Evolutionary conservation across 2,888 invertebrate species (phyloP).

Genomic region (Acronicta aceris): DNA sequence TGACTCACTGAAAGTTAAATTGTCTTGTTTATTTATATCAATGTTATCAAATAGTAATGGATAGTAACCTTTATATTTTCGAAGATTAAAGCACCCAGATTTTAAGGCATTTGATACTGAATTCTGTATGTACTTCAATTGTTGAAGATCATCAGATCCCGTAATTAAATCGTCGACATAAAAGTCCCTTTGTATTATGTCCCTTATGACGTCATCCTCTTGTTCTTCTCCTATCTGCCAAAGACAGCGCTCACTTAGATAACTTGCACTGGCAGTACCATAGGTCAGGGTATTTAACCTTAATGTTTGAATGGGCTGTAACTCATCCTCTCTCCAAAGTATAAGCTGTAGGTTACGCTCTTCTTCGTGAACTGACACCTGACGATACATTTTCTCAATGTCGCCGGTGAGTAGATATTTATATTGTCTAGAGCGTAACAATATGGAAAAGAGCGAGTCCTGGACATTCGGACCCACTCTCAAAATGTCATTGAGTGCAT

Average conservation of each 20-base stretch:
- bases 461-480: conserved; percentile 12
- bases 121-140: too few species aligned
- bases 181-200: too few species aligned
- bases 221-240: too few species aligned
- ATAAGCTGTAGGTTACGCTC: conserved; percentile 8
- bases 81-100: too few species aligned
- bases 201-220: too few species aligned
- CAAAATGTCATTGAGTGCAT: conserved; percentile 15
- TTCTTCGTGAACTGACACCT: conserved; percentile 4
- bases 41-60: too few species aligned
- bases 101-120: too few species aligned
- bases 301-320: conserved; percentile 2
- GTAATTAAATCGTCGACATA: too few species aligned
- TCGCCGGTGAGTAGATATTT: conserved; percentile 18
- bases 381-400: conserved; percentile 18
- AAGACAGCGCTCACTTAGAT: too few species aligned
- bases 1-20: conserved; percentile 43
- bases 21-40: conserved; percentile 13
- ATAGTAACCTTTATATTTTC: too few species aligned
- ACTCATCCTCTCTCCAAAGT: conserved; percentile 6
- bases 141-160: too few species aligned
- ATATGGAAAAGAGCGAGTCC: conserved; percentile 20
- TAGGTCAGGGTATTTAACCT: conserved; percentile 5
- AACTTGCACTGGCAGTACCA: conserved; percentile 11
- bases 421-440: conserved; percentile 24